phyloP scores from a whole-genome alignment of 2,797 vertebrate genomes.

The Phalanger gymnotis region DNA sequence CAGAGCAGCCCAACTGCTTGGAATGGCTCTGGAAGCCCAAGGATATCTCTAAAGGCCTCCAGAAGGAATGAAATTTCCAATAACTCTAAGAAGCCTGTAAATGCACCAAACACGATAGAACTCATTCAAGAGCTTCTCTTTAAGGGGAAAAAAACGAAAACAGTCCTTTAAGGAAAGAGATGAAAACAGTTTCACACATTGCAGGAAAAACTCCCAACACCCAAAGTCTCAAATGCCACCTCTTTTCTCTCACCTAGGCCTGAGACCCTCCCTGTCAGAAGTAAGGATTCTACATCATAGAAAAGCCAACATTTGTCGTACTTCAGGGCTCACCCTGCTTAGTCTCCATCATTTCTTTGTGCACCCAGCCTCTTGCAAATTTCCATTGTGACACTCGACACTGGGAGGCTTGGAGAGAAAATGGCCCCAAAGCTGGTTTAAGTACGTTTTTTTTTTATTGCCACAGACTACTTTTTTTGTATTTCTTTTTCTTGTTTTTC shows the following conservation, averaged over 20 bases:
- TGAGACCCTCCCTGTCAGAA: slow-evolving; percentile 82
- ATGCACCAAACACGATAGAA: slow-evolving; percentile 78
- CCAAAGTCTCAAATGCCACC: slow-evolving; percentile 68
- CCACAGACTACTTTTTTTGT: slow-evolving; percentile 76
- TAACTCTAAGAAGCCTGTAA: slow-evolving; percentile 75
- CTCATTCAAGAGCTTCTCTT: slow-evolving; percentile 76
- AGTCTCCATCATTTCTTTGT: slow-evolving; percentile 55
- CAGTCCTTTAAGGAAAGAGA: slow-evolving; percentile 73
- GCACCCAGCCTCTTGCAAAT: slow-evolving; percentile 76
- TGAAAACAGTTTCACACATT: slow-evolving; percentile 78
- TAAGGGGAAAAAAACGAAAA: slow-evolving; percentile 60
- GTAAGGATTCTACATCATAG: slow-evolving; percentile 81
- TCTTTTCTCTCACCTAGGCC: slow-evolving; percentile 77
- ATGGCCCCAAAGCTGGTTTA: slow-evolving; percentile 77
- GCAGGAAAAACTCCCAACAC: slow-evolving; percentile 54
- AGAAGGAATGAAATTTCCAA: slow-evolving; percentile 74
- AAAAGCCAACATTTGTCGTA: slow-evolving; percentile 79
- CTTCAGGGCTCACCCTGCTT: slow-evolving; percentile 77
- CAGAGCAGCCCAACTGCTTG: no score
- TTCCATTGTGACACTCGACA: slow-evolving; percentile 66
- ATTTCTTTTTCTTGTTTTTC: no score
- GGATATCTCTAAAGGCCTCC: slow-evolving; percentile 75
- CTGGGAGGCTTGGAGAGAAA: slow-evolving; percentile 71
- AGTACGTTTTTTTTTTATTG: slow-evolving; percentile 87
- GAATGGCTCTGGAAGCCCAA: no score